Evolutionary conservation across 2,888 invertebrate species (phyloP).

Genomic region (Trileptium ribeirensis): DNA sequence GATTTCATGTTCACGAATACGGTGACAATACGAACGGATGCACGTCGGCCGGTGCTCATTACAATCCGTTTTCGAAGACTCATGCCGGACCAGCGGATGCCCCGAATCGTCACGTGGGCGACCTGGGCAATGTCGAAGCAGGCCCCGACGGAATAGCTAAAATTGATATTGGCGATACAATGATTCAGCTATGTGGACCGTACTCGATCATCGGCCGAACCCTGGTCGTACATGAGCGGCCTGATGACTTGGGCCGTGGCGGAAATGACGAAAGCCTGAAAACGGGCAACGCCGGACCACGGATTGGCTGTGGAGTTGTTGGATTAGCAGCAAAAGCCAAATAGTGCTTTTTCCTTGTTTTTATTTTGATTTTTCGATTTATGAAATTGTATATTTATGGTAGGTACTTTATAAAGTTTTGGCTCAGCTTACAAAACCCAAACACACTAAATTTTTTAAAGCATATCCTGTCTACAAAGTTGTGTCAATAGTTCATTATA

Average conservation of each 20-base stretch:
- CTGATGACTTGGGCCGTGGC: neutral
- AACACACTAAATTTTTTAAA: too few species aligned
- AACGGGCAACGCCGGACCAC: conserved; percentile 11
- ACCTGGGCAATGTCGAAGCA: conserved; percentile 7
- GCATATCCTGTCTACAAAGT: too few species aligned
- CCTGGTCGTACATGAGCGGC: neutral
- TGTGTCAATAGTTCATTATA: too few species aligned
- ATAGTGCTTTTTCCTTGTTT: too few species aligned
- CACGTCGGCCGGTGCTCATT: conserved; percentile 51
- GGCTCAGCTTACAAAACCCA: too few species aligned
- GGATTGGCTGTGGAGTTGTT: conserved; percentile 6
- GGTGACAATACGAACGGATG: conserved; percentile 48
- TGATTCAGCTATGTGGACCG: conserved; percentile 2
- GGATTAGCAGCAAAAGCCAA: neutral
- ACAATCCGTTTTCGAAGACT: conserved; percentile 50
- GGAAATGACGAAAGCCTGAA: neutral
- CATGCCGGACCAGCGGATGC: conserved; percentile 50
- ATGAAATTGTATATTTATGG: too few species aligned
- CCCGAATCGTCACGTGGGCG: conserved; percentile 5
- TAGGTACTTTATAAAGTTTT: too few species aligned
- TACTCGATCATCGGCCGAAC: conserved; percentile 12
- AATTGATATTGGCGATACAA: neutral
- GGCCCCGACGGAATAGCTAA: neutral
- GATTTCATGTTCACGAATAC: conserved; percentile 50
- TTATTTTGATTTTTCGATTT: too few species aligned